These are phyloP conservation scores for Corbicula japonica DNA, from an alignment of 2,888 invertebrate species.

Conservation along the genomic window DNA sequence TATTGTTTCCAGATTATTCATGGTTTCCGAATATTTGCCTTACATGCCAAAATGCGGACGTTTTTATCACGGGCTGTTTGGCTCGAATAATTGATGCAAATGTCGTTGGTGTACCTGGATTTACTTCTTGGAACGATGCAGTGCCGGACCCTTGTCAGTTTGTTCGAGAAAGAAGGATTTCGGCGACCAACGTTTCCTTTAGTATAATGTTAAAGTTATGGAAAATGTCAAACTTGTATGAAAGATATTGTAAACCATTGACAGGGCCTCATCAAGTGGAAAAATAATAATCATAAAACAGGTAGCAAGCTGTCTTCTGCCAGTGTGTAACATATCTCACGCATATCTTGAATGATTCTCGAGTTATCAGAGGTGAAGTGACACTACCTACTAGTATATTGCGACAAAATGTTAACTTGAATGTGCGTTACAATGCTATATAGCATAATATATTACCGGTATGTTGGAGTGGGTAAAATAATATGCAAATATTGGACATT, in stretches of 20 bases:
- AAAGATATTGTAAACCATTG: neutral
- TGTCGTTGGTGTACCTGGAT: conserved; percentile 8
- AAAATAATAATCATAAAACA: too few relatives aligned
- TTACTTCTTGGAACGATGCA: conserved; percentile 45
- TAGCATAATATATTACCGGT: too few relatives aligned
- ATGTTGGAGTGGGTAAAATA: too few relatives aligned
- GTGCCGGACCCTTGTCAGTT: conserved; percentile 44
- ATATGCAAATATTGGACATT: too few relatives aligned
- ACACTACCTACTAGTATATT: too few relatives aligned
- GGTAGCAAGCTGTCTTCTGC: too few relatives aligned
- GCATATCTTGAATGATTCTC: too few relatives aligned
- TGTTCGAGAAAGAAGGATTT: conserved; percentile 23
- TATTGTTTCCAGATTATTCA: conserved; percentile 63
- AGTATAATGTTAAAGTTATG: conserved; percentile 44
- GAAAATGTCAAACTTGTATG: conserved; percentile 12
- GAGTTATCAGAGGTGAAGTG: too few relatives aligned
- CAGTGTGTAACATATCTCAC: too few relatives aligned
- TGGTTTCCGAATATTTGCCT: conserved; percentile 68
- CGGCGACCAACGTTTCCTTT: conserved; percentile 37
- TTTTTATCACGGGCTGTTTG: conserved; percentile 77
- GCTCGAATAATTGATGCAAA: conserved; percentile 64
- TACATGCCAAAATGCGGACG: conserved; percentile 78
- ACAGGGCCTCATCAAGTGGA: too few relatives aligned
- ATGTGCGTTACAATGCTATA: too few relatives aligned
- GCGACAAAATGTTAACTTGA: too few relatives aligned